A percentile compares a stretch with the other conserved stretches of the same genome.
phyloP scores from a whole-genome alignment of 2,888 invertebrate genomes.

The Thumatha senex region DNA sequence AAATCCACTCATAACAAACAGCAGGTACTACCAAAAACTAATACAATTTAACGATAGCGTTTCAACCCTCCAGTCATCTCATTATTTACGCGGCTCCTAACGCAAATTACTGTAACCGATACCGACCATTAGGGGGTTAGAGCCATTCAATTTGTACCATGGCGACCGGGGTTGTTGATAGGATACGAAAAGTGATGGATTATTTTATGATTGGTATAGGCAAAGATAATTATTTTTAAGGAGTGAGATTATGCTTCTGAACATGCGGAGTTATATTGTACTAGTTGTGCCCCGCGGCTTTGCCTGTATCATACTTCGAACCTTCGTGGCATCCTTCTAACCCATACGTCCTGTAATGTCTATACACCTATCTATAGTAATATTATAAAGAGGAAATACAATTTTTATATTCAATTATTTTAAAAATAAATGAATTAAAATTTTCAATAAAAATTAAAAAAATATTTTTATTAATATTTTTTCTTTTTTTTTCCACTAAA shows the following conservation, averaged over 20 bases:
- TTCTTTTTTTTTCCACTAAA: no score
- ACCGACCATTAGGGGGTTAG: slow-evolving; percentile 33
- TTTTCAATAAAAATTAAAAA: no score
- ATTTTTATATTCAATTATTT: no score
- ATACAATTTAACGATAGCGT: slow-evolving; percentile 13
- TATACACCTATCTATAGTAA: no score
- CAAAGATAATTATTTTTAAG: background rate
- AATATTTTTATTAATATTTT: no score
- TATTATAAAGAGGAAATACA: no score
- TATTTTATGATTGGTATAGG: slow-evolving; percentile 5
- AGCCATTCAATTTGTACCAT: slow-evolving; percentile 29
- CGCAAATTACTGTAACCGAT: slow-evolving; percentile 43
- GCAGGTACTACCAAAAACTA: slow-evolving; percentile 15
- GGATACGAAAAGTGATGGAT: slow-evolving; percentile 22
- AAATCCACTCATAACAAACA: slow-evolving; percentile 1
- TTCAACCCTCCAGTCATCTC: slow-evolving; percentile 22
- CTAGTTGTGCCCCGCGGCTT: no score
- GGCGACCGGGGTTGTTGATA: slow-evolving; percentile 22
- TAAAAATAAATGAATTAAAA: no score
- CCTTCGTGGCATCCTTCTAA: no score
- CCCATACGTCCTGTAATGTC: no score
- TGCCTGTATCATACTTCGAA: no score
- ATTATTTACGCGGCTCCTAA: slow-evolving; percentile 24
- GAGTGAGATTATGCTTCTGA: background rate
- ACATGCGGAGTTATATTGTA: no score